These are phyloP conservation scores for Pediacus dermestoides DNA, from an alignment of 2,888 invertebrate species.

Conservation along the genomic window DNA sequence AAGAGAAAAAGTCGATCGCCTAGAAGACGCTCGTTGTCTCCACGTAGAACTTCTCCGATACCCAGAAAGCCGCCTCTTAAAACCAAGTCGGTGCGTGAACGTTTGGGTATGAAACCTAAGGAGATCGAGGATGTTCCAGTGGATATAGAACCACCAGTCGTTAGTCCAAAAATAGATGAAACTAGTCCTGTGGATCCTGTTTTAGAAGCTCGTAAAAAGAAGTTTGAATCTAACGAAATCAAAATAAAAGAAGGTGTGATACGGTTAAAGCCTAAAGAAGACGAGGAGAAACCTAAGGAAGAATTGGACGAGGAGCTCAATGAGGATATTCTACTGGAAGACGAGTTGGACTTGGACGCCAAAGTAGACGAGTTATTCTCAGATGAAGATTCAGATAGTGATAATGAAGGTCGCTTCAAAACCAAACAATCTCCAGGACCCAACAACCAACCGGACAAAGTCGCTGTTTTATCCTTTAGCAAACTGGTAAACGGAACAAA, in stretches of 20 bases:
- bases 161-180: conserved; percentile 15
- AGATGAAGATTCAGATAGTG: conserved; percentile 47
- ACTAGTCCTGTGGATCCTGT: conserved; percentile 45
- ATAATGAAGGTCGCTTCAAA: conserved; percentile 48
- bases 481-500: conserved; percentile 31
- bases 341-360: conserved; percentile 34
- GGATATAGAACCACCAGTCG: too few species aligned
- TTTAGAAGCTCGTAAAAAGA: conserved; percentile 53
- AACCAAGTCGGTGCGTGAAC: conserved; percentile 34
- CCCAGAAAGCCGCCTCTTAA: conserved; percentile 28
- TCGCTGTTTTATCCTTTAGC: conserved; percentile 28
- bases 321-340: conserved; percentile 31
- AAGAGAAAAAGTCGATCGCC: conserved; percentile 24
- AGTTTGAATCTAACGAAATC: conserved; percentile 54
- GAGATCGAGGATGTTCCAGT: conserved; percentile 17
- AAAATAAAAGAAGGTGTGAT: conserved; percentile 52
- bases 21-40: conserved; percentile 35
- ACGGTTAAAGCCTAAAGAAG: conserved; percentile 45
- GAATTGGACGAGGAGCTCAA: conserved; percentile 21
- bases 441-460: conserved; percentile 24
- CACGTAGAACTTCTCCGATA: too few species aligned
- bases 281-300: conserved; percentile 14
- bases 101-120: conserved; percentile 30
- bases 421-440: conserved; percentile 24
- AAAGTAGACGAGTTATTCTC: conserved; percentile 46